Conservation (phyloP, 2,888 invertebrate genomes). For the Flexamia atlantica region DNA sequence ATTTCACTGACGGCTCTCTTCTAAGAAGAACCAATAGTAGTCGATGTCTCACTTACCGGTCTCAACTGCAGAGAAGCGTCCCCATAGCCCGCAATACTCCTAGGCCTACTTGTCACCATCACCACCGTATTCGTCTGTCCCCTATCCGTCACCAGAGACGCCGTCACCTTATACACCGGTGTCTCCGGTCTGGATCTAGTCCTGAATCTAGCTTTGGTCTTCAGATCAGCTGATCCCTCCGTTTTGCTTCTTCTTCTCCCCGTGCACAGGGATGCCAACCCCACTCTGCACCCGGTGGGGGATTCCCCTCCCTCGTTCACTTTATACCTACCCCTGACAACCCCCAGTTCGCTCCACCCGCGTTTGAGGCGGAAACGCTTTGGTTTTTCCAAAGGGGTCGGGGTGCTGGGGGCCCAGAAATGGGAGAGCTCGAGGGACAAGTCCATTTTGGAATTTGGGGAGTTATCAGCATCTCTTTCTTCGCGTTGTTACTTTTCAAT, state of each 20-base stretch:
- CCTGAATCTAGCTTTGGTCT: slow-evolving; percentile 57
- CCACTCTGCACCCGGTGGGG: slow-evolving; percentile 44
- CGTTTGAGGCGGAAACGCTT: slow-evolving; percentile 69
- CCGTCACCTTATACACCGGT: slow-evolving; percentile 64
- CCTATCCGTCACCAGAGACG: slow-evolving; percentile 37
- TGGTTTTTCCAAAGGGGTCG: slow-evolving; percentile 47
- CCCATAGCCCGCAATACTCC: slow-evolving; percentile 7
- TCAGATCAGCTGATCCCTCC: slow-evolving; percentile 50
- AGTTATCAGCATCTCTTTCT: background rate
- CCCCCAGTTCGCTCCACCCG: slow-evolving; percentile 71
- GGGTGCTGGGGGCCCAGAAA: slow-evolving; percentile 52
- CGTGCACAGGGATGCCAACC: slow-evolving; percentile 53
- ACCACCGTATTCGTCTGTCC: slow-evolving; percentile 50
- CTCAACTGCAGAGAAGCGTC: background rate
- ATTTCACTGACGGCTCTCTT: no score
- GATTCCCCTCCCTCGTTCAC: slow-evolving; percentile 63
- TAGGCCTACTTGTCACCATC: slow-evolving; percentile 21
- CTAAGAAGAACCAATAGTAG: no score
- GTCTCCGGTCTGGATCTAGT: slow-evolving; percentile 38
- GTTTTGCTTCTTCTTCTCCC: slow-evolving; percentile 56
- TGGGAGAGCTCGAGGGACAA: slow-evolving; percentile 43
- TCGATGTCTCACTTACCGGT: no score
- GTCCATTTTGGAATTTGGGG: background rate
- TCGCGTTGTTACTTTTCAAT: no score
- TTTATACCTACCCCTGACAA: slow-evolving; percentile 64